These are phyloP conservation scores for Cardiocondyla obscurior DNA, from an alignment of 1,140 invertebrate species.

Conservation along the genomic window DNA sequence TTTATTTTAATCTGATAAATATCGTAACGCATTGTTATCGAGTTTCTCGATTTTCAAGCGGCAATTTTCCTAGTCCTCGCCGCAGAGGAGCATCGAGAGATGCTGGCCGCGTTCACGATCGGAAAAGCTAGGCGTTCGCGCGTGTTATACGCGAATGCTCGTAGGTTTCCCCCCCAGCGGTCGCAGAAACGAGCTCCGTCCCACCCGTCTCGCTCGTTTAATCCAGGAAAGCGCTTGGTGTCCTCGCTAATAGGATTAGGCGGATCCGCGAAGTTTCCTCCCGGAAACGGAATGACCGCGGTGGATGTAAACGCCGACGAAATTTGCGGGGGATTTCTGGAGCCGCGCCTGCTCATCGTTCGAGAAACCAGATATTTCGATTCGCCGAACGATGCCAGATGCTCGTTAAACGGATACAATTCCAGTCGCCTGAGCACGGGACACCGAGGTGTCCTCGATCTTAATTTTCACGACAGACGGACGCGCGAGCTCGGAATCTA, in stretches of 20 bases:
- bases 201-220: constrained; percentile 59
- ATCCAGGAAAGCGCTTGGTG: constrained; percentile 62
- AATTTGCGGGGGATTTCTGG: constrained; percentile 65
- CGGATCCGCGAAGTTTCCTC: constrained; percentile 69
- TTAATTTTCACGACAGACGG: neutral
- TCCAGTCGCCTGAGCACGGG: neutral
- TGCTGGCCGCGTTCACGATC: constrained; percentile 37
- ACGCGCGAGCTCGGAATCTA: neutral
- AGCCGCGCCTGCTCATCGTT: constrained; percentile 4
- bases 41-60: constrained; percentile 3
- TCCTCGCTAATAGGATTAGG: constrained; percentile 72
- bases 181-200: constrained; percentile 49
- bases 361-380: constrained; percentile 48
- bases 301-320: constrained; percentile 60
- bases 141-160: constrained; percentile 49
- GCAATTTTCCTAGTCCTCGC: neutral
- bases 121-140: neutral
- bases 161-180: constrained; percentile 62
- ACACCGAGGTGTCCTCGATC: neutral
- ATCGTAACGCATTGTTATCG: neutral
- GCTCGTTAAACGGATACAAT: constrained; percentile 8
- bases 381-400: neutral
- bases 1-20: neutral
- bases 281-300: constrained; percentile 55
- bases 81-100: constrained; percentile 2